These are phyloP conservation scores for Agrilus biguttatus DNA, from an alignment of 2,888 invertebrate genomes.

Conservation along the genomic window DNA sequence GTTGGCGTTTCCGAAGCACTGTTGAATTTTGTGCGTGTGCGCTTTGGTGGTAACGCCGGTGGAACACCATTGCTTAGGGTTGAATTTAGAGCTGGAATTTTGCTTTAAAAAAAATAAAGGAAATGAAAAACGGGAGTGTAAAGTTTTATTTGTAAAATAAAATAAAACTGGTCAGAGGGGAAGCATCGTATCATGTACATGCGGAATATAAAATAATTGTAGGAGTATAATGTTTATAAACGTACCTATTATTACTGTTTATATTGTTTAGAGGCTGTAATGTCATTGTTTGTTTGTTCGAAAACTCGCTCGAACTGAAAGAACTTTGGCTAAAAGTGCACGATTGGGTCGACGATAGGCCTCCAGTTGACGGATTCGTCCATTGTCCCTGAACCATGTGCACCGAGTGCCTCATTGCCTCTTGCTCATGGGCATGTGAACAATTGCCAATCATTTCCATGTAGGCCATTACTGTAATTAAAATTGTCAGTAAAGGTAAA, in stretches of 20 bases:
- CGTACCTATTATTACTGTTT: constrained; percentile 2
- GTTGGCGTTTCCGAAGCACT: constrained; percentile 31
- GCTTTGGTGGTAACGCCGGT: constrained; percentile 47
- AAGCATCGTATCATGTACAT: no score
- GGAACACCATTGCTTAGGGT: constrained; percentile 28
- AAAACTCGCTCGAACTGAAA: constrained; percentile 19
- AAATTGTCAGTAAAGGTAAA: background rate
- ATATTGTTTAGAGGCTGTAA: constrained; percentile 5
- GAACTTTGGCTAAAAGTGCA: constrained; percentile 37
- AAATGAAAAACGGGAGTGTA: constrained; percentile 2
- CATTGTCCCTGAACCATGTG: constrained; percentile 39
- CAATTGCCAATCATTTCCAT: constrained; percentile 93
- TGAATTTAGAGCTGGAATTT: constrained; percentile 6
- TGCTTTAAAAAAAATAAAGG: constrained; percentile 7
- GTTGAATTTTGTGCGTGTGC: constrained; percentile 36
- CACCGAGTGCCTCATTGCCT: constrained; percentile 76
- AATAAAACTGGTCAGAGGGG: no score
- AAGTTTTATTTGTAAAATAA: background rate
- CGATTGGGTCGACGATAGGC: constrained; percentile 41
- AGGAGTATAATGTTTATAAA: background rate
- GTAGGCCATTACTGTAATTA: constrained; percentile 75
- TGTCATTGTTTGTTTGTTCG: constrained; percentile 20
- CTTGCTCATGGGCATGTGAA: constrained; percentile 62
- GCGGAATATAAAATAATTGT: no score
- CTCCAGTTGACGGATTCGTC: constrained; percentile 14